Evolutionary conservation across 2,113 vertebrate species (phyloP).

Genomic region (Seriola dumerili): DNA sequence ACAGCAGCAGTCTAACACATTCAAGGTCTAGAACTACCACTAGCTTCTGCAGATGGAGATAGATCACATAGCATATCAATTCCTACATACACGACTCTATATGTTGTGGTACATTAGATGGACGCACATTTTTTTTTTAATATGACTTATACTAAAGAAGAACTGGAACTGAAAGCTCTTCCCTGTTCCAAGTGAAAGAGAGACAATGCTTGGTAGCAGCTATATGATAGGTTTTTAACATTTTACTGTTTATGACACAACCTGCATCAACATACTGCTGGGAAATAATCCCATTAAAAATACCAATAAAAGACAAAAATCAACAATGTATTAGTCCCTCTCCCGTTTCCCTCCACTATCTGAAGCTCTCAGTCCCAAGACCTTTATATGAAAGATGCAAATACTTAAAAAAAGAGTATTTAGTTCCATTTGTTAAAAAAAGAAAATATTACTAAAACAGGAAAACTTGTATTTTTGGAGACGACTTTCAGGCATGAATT

Average conservation of each 20-base stretch:
- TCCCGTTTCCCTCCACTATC: too few relatives aligned
- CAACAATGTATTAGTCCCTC: too few relatives aligned
- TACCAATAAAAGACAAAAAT: too few relatives aligned
- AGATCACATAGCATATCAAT: background rate
- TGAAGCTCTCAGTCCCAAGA: too few relatives aligned
- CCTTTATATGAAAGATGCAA: too few relatives aligned
- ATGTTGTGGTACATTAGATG: background rate
- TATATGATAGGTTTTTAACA: conserved; percentile 12
- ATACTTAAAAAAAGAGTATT: too few relatives aligned
- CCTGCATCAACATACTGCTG: background rate
- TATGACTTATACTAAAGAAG: background rate
- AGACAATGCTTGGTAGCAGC: background rate
- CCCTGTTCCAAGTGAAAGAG: background rate
- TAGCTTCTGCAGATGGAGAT: conserved; percentile 28
- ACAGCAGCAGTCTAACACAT: conserved; percentile 39
- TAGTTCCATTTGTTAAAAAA: too few relatives aligned
- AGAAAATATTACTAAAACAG: too few relatives aligned
- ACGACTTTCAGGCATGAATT: background rate
- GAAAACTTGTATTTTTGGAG: too few relatives aligned
- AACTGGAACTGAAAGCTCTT: background rate
- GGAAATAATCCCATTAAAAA: background rate
- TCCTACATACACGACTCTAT: background rate
- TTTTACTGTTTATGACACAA: conserved; percentile 5
- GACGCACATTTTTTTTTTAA: background rate
- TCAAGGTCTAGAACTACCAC: conserved; percentile 20